Base-by-base conservation (phyloP, 2,888 invertebrate genomes). In the Epistrophe grossulariae region DNA sequence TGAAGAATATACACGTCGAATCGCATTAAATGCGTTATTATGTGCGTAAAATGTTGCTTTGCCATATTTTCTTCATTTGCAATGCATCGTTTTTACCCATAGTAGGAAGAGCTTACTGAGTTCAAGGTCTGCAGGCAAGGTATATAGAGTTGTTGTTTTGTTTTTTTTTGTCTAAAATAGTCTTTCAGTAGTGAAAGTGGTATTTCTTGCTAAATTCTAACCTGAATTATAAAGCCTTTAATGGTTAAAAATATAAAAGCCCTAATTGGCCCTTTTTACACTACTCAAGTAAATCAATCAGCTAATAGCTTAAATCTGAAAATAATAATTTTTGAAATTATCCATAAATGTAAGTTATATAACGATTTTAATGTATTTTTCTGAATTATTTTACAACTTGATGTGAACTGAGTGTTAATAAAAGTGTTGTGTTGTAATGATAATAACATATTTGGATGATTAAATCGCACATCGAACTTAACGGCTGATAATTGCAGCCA, bases 401-500 rank as follows among this genome's bases (percentile, higher is more conserved):
- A 19, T 50, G 48, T 45, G 17, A 68, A 35, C 19, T 73, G 50
- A 55, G 73, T 55, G 70, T 64, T 79, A 17, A 45, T 78, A 60
- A 38, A 57, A 66, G 48, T 40, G 40, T 35, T 24, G 43, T 72
- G 66, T 28, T 55, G 71, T 60, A 76, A 55, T 24, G 24, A 24
- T 84, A 64, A 72, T 68, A 71, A 71, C 60, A 76, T 48, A 72
- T 84, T 84, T 45, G 77, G 72, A 60, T 77, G 77, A 84, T 77
- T 81, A 57, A 84, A 77, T 77, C 72, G 72, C 84, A 55, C 81
- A 84, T 77, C 71, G 84, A 84, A 84, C 80, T 72, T 76, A 59
- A 70, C 38, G 52, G 13, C 62, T 62, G 55, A 62, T 77, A 77
- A 77, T 68, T 60, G 72, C 52, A 35, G 13, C 68, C 48, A n/a